These are phyloP conservation scores for Chaetodon trifasciatus DNA, from an alignment of 2,797 vertebrate genomes.

Conservation along the genomic window DNA sequence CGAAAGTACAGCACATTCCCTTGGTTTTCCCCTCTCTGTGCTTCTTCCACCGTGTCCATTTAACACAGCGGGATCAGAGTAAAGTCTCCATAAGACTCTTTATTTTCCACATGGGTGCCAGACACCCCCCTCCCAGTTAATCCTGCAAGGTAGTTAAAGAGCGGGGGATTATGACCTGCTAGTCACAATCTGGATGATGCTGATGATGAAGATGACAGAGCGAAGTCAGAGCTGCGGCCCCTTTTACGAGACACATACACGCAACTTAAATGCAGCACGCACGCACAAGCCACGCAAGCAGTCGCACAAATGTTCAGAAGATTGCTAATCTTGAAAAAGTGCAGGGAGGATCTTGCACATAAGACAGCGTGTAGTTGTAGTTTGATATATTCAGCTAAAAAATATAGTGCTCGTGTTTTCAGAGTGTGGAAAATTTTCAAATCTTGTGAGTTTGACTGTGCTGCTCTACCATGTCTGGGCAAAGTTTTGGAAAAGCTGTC, in stretches of 20 bases:
- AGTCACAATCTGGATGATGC: conserved; percentile 48
- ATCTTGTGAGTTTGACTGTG: background rate
- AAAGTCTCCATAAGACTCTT: conserved; percentile 69
- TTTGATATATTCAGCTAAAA: background rate
- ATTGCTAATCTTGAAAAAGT: background rate
- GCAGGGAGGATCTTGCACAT: background rate
- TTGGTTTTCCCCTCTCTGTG: conserved; percentile 25
- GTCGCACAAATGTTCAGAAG: conserved; percentile 12
- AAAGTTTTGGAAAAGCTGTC: background rate
- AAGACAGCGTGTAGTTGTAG: background rate
- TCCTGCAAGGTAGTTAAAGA: conserved; percentile 67
- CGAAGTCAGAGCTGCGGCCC: conserved; percentile 22
- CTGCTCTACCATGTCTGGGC: background rate
- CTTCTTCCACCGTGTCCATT: conserved; percentile 55
- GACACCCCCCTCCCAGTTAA: conserved; percentile 50
- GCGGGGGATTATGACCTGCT: conserved; percentile 66
- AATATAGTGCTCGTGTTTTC: background rate
- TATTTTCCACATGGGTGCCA: conserved; percentile 66
- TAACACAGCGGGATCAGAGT: conserved; percentile 70
- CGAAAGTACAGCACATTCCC: conserved; percentile 48
- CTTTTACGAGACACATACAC: conserved; percentile 47
- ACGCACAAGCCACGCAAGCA: conserved; percentile 6
- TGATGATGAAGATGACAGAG: conserved; percentile 63
- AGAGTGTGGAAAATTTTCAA: background rate
- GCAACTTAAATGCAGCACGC: background rate